phyloP scores from a whole-genome alignment of 2,797 vertebrate genomes.

The Aulostomus chinensis region DNA sequence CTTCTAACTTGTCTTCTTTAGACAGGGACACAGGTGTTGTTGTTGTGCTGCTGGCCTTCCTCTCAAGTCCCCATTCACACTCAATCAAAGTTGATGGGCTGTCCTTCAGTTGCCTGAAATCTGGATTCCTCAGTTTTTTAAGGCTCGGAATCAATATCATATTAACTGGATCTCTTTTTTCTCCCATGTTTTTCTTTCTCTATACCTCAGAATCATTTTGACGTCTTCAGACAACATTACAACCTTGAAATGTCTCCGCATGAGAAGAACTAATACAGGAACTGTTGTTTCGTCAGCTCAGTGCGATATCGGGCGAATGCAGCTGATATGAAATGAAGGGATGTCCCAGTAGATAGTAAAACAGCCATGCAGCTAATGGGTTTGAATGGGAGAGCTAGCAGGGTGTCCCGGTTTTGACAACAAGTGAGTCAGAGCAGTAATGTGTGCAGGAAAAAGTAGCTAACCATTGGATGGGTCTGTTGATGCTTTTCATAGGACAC shows the following conservation, averaged over 20 bases:
- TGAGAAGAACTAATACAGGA: neutral
- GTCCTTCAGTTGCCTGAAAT: conserved; percentile 61
- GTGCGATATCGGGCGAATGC: conserved; percentile 15
- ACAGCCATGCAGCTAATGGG: conserved; percentile 35
- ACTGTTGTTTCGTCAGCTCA: conserved; percentile 23
- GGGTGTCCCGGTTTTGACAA: conserved; percentile 27
- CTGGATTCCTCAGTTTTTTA: conserved; percentile 58
- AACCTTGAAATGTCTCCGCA: conserved; percentile 56
- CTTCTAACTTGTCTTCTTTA: conserved; percentile 13
- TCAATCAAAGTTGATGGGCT: conserved; percentile 67
- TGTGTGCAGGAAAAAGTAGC: conserved; percentile 1
- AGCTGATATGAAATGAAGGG: conserved; percentile 32
- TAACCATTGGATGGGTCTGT: conserved; percentile 9
- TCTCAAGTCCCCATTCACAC: conserved; percentile 34
- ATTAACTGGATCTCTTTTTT: conserved; percentile 55
- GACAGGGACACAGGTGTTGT: conserved; percentile 42
- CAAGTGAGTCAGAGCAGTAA: conserved; percentile 19
- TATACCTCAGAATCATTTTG: conserved; percentile 32
- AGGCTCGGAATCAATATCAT: conserved; percentile 68
- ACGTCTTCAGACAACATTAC: conserved; percentile 27
- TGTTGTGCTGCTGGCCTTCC: conserved; percentile 43
- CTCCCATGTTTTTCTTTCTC: conserved; percentile 15
- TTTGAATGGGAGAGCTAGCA: conserved; percentile 24
- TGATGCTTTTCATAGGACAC: conserved; percentile 13
- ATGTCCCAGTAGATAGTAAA: conserved; percentile 18